Evolutionary conservation across 30 jellyfish, hydroid and myxozoan genomes (phyloP), one percentile per base, ranked within the genome.

Genomic region (Aurelia aurita): DNA sequence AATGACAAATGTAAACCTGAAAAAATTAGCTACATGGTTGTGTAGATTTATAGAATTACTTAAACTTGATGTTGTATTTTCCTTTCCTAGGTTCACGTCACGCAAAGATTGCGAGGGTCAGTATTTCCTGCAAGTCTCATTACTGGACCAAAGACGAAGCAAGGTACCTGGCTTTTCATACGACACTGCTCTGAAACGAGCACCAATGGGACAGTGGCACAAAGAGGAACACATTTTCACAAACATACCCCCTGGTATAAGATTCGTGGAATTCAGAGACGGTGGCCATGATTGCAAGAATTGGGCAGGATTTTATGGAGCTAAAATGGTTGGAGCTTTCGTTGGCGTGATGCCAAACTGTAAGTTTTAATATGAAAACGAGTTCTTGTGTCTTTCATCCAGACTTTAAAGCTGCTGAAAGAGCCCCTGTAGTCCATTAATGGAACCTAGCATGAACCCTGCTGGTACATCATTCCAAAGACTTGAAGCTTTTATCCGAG

Each of bases 291-390:
- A 83, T 70, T 68, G 72, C 66, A 70, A 83, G 29, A 55, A 34
- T 15, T 83, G 93, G 86, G 93, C 93, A 13, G 93, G 93, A 28
- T 55, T 15, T 59, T 83, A 55, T 83, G 93, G 93, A 16, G 80
- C 74, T 20, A 83, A 83, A 62, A 83, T 83, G 93, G 93, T 83
- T 25, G 93, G 93, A 34, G 93, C 93, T 27, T 83, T 83, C 39
- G 93, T 75, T 28, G 93, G 93, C 19, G 81, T 83, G 16, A 20
- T 83, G 66, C 49, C 80, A 18, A 51, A 67, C 23, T 26, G 88
- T 77, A 60, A 32, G 79, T 16, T 9, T 75, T 23, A 21, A 6
- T n/a, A 32, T 8, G 10, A 23, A n/a, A n/a, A n/a, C n/a, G n/a
- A n/a, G n/a, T n/a, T n/a, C n/a, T n/a, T n/a, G n/a, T n/a, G n/a